Percentiles rank a stretch among this genome's conserved stretches.
Conservation (phyloP, 2,888 invertebrate species). For the Eupithecia centaureata region DNA sequence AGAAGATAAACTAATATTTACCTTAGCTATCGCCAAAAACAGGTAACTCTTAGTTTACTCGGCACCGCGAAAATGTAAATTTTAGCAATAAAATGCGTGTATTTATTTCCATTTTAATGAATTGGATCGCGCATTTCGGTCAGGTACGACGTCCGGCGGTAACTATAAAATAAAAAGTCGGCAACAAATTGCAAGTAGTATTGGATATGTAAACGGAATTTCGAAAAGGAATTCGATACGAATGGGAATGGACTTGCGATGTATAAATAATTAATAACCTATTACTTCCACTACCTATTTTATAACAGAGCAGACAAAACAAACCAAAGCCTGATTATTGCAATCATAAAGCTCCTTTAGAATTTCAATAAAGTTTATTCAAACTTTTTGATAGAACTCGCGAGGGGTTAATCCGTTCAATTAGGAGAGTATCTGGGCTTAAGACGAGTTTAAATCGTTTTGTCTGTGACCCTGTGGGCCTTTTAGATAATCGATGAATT, state of each 20-base stretch:
- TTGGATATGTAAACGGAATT: constrained; percentile 9
- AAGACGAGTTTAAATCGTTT: neutral
- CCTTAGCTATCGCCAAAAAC: neutral
- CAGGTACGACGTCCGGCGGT: constrained; percentile 8
- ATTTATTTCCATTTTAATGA: constrained; percentile 14
- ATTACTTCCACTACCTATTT: too few relatives aligned
- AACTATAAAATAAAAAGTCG: constrained; percentile 10
- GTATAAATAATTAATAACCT: too few relatives aligned
- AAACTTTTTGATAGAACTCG: neutral
- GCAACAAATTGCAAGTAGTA: constrained; percentile 13
- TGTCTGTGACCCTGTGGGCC: neutral
- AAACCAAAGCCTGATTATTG: neutral
- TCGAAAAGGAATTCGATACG: neutral
- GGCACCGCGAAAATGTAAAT: constrained; percentile 6
- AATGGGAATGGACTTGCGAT: neutral
- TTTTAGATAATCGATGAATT: neutral
- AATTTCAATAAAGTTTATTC: neutral
- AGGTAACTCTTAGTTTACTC: neutral
- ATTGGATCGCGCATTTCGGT: constrained; percentile 12
- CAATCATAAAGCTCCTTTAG: neutral
- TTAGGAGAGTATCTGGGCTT: constrained; percentile 1
- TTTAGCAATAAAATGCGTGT: constrained; percentile 8
- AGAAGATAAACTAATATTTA: neutral
- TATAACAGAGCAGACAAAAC: too few relatives aligned
- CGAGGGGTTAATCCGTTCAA: constrained; percentile 4